Evolutionary conservation across 2,113 vertebrate genomes (phyloP).

Genomic region (Gobio gobio): DNA sequence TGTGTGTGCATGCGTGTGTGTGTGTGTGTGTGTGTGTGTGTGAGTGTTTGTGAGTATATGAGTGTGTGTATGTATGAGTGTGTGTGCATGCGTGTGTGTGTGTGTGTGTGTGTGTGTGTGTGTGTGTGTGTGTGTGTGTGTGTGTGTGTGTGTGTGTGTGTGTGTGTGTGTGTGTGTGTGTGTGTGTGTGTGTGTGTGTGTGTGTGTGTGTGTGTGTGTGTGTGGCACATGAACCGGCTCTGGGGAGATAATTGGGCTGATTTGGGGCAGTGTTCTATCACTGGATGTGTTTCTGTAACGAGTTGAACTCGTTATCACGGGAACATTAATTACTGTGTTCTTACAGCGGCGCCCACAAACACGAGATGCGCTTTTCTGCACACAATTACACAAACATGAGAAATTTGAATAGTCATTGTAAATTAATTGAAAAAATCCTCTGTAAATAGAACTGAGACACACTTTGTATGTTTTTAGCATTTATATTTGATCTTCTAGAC

Average conservation of each 20-base stretch:
- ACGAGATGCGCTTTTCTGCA: slow-evolving; percentile 11
- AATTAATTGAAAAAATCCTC: slow-evolving; percentile 7
- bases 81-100: neutral
- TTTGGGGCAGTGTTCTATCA: neutral
- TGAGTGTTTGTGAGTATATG: too few relatives aligned
- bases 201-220: neutral
- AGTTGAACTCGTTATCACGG: slow-evolving; percentile 40
- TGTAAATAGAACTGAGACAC: neutral
- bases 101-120: too few relatives aligned
- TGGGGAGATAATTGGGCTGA: neutral
- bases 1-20: neutral
- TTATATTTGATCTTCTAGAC: neutral
- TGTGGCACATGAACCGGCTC: neutral
- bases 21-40: neutral
- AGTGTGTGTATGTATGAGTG: neutral
- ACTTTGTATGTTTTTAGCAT: neutral
- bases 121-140: too few relatives aligned
- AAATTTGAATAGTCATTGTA: neutral
- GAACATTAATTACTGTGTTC: slow-evolving; percentile 29
- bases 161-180: too few relatives aligned
- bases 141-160: too few relatives aligned
- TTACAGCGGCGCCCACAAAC: slow-evolving; percentile 3
- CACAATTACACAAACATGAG: slow-evolving; percentile 7
- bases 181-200: neutral
- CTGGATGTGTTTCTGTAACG: slow-evolving; percentile 42